These are phyloP conservation scores for Drosophila parthenogenetica DNA, from an alignment of 2,888 invertebrate species.

Conservation along the genomic window DNA sequence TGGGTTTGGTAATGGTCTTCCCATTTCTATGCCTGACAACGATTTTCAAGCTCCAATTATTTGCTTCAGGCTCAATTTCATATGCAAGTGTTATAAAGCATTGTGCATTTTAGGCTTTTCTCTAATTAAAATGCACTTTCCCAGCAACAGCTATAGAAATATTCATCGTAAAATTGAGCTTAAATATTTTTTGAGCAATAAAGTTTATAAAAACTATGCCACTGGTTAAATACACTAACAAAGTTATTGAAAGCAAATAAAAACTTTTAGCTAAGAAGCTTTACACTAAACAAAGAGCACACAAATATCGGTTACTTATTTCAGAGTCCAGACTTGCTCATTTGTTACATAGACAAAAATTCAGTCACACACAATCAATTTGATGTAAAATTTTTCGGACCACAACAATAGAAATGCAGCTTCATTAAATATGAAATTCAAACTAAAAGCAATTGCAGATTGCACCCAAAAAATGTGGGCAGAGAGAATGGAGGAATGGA, in stretches of 20 bases:
- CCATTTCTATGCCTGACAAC: background rate
- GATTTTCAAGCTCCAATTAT: background rate
- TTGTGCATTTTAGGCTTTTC: constrained; percentile 30
- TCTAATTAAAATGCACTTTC: constrained; percentile 32
- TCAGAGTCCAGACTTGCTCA: constrained; percentile 16
- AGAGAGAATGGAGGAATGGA: background rate
- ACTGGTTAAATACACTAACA: background rate
- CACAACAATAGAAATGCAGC: constrained; percentile 71
- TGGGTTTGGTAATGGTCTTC: background rate
- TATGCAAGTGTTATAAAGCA: constrained; percentile 17
- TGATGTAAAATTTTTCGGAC: constrained; percentile 55
- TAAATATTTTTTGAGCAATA: background rate
- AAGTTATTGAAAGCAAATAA: background rate
- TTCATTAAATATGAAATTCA: constrained; percentile 78
- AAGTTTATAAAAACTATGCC: background rate
- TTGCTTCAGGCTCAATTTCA: constrained; percentile 28
- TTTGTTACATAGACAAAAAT: constrained; percentile 50
- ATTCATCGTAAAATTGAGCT: constrained; percentile 7
- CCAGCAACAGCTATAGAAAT: background rate
- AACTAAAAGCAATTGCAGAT: constrained; percentile 74
- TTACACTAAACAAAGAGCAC: constrained; percentile 22
- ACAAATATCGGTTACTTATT: background rate
- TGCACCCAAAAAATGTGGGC: constrained; percentile 37
- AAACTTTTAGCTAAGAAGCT: no score
- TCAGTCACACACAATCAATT: constrained; percentile 58